These are phyloP conservation scores for Erethizon dorsatum DNA, from an alignment of 2,797 vertebrate species.

Conservation along the genomic window DNA sequence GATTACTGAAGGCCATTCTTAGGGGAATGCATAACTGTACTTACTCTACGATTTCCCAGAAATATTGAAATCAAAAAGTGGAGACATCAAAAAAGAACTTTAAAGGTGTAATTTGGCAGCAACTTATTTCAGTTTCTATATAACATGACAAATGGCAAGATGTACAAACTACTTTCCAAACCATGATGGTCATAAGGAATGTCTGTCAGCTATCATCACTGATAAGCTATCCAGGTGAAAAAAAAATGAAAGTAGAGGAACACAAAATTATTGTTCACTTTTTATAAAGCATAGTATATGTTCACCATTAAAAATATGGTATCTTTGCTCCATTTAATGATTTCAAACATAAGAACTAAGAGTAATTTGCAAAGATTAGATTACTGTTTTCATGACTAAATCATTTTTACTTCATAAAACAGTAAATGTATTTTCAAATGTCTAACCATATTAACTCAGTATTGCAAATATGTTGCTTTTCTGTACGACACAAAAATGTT, in stretches of 20 bases:
- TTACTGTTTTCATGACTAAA: constrained; percentile 19
- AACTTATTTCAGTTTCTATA: constrained; percentile 53
- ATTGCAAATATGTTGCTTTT: constrained; percentile 58
- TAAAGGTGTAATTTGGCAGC: constrained; percentile 72
- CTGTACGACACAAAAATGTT: constrained; percentile 21
- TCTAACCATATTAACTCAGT: background rate
- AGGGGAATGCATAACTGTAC: constrained; percentile 46
- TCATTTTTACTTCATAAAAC: constrained; percentile 54
- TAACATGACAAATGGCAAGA: constrained; percentile 70
- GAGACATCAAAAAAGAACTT: constrained; percentile 47
- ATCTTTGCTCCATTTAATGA: constrained; percentile 59
- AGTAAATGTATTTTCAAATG: constrained; percentile 37
- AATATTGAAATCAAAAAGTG: constrained; percentile 54
- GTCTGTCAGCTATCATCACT: constrained; percentile 71
- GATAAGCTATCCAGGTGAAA: background rate
- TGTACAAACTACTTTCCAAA: constrained; percentile 48
- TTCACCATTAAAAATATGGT: constrained; percentile 33
- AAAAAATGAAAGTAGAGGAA: background rate
- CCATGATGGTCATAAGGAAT: constrained; percentile 9
- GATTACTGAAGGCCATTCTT: constrained; percentile 84
- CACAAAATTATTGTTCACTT: constrained; percentile 63
- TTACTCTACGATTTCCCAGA: constrained; percentile 65
- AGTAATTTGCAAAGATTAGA: constrained; percentile 17
- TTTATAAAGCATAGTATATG: background rate
- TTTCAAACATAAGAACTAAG: constrained; percentile 49